A percentile compares a stretch with the other conserved stretches of the same genome.
phyloP scores from a whole-genome alignment of 2,113 vertebrate species.

The Bos javanicus region DNA sequence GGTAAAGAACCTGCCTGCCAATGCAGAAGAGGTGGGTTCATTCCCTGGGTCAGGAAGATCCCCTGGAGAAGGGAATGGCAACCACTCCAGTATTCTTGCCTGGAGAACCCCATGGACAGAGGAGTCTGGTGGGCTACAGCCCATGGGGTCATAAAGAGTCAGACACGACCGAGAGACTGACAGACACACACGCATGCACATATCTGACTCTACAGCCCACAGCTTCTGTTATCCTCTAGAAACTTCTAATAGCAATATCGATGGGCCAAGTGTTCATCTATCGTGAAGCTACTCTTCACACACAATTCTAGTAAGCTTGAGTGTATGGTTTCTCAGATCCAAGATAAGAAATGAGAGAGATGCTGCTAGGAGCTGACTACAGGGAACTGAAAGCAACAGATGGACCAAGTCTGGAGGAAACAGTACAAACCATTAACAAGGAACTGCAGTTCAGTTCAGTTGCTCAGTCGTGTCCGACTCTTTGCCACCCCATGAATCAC shows the following conservation, averaged over 20 bases:
- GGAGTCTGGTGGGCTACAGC: neutral
- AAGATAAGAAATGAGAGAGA: neutral
- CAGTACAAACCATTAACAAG: neutral
- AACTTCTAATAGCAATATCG: neutral
- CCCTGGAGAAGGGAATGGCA: neutral
- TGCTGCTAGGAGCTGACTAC: neutral
- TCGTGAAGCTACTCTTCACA: neutral
- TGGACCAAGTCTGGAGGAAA: neutral
- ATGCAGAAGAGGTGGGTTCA: neutral
- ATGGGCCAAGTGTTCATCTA: neutral
- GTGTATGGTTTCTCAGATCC: neutral
- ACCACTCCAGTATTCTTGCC: neutral
- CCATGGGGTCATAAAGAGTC: neutral
- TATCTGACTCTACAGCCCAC: neutral
- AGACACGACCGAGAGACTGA: rapidly evolving
- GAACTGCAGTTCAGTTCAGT: neutral
- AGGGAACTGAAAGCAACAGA: neutral
- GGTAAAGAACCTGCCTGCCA: neutral
- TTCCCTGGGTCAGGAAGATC: neutral
- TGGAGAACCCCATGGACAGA: neutral
- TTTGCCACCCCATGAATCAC: rapidly evolving
- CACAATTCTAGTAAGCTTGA: neutral
- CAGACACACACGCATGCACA: neutral
- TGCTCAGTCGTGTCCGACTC: rapidly evolving
- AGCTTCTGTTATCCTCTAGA: neutral